phyloP scores from a whole-genome alignment of 2,113 vertebrate species.

The Melozone crissalis region DNA sequence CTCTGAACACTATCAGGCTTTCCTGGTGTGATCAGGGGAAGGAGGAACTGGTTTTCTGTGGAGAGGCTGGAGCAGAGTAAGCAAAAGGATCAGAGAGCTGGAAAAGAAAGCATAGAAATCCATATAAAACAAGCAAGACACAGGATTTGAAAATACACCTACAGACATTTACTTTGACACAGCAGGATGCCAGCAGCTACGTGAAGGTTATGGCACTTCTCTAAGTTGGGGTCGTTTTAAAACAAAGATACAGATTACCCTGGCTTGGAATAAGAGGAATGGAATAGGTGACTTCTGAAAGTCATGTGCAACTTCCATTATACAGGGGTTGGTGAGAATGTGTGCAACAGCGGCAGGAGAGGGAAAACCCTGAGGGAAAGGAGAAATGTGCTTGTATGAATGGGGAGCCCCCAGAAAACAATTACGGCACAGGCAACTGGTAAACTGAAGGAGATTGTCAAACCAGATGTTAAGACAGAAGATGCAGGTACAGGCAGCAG shows the following conservation, averaged over 20 bases:
- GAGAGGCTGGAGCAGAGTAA: neutral
- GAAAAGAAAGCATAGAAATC: neutral
- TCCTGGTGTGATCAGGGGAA: neutral
- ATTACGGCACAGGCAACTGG: fast-evolving
- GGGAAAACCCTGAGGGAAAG: neutral
- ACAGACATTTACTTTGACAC: neutral
- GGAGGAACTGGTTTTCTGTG: neutral
- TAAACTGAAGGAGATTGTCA: neutral
- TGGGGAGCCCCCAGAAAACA: neutral
- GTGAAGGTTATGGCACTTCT: neutral
- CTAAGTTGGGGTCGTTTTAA: neutral
- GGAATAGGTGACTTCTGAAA: neutral
- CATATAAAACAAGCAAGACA: neutral
- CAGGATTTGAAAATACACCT: neutral
- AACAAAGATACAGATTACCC: neutral
- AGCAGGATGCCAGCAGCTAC: neutral
- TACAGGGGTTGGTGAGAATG: neutral
- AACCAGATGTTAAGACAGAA: neutral
- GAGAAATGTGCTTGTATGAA: fast-evolving
- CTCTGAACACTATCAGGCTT: neutral
- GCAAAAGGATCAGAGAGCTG: neutral
- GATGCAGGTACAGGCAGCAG: neutral
- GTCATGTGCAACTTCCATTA: fast-evolving
- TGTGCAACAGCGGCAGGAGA: fast-evolving
- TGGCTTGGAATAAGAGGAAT: neutral